Evolutionary conservation across 2,797 vertebrate species (phyloP).

Genomic region (Chiroxiphia lanceolata): DNA sequence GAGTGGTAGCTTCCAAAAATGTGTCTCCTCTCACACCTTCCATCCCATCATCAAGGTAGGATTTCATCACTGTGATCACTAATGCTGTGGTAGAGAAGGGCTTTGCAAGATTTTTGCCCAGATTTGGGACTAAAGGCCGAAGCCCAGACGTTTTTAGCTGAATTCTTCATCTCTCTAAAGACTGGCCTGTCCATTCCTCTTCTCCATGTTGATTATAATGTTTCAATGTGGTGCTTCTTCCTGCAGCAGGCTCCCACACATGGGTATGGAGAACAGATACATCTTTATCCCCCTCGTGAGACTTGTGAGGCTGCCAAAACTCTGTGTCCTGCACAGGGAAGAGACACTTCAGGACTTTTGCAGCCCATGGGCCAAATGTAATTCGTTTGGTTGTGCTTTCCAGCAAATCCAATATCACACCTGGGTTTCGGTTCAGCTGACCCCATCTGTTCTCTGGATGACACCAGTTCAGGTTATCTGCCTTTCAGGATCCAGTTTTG

Average conservation of each 20-base stretch:
- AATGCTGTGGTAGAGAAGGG: not conserved
- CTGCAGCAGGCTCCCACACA: not conserved
- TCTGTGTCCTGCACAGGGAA: accelerated
- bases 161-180: not conserved
- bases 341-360: not conserved
- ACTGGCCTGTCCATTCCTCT: not conserved
- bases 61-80: accelerated
- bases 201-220: not conserved
- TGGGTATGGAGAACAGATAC: not conserved
- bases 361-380: not conserved
- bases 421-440: not conserved
- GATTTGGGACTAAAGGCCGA: not conserved
- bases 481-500: not conserved
- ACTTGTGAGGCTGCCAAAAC: not conserved
- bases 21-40: not conserved
- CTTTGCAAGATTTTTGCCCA: not conserved
- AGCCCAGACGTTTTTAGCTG: not conserved
- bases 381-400: not conserved
- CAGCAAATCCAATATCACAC: not conserved
- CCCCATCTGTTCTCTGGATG: not conserved
- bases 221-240: not conserved
- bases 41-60: not conserved
- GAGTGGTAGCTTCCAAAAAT: not conserved
- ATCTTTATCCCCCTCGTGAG: not conserved
- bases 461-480: not conserved